Evolutionary conservation across 2,113 vertebrate species (phyloP), one percentile per base, ranked within the genome.

Genomic region (Pimephales promelas): DNA sequence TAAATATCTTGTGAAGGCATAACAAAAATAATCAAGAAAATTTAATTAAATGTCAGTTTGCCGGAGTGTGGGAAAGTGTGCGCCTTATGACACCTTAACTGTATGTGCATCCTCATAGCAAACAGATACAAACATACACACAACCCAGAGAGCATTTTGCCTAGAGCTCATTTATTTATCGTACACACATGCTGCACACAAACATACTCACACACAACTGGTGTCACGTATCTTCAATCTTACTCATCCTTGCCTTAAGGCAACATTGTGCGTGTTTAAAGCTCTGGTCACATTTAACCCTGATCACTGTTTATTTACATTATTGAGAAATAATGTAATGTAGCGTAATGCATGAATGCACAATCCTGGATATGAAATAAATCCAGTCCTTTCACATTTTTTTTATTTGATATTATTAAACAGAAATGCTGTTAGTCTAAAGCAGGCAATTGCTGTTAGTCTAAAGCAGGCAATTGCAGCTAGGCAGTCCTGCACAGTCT

Each of bases 41-140:
- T 43, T 10, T 4, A 22, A 36, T 71, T 72, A 43, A 71, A 83
- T 47, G 22, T 14, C 3, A n/a, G 59, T 64, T 75, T 36, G 16
- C 82, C 5, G 22, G 9, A 59, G 56, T 83, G 59, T 74, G 66
- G 80, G 85, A 83, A 74, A 79, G 24, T 10, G 13, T 57, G 22
- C 16, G 43, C 40, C 72, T 70, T 43, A 34, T 34, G 43, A 66
- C 45, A 83, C 47, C 49, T 34, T 56, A 49, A 71, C 75, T 71
- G 52, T 66, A 36, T 43, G 8, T 56, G 79, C 14, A 47, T 71
- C 40, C 73, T 81, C 40, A 71, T 10, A 34, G 20, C 22, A 43
- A 52, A 72, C 66, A 61, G 11, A 61, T 18, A n/a, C 49, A 78
- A 34, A 43, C 47, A 22, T 45, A 52, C 68, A 22, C 57, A 52